Conservation (phyloP, 2,888 invertebrate species). For the Drosophila niveifrons region DNA sequence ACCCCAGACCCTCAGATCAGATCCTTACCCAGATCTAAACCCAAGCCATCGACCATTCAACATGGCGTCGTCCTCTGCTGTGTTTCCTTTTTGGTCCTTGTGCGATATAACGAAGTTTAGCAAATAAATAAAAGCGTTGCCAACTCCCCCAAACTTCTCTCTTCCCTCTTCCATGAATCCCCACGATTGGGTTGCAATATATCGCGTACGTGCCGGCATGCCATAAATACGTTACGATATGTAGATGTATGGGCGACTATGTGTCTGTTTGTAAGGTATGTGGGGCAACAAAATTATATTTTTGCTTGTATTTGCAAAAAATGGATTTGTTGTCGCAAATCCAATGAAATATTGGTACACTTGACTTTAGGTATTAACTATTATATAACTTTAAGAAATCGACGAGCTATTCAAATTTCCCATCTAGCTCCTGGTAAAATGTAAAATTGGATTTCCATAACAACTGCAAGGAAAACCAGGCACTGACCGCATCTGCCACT, state of each 20-base stretch:
- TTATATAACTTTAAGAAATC: constrained; percentile 7
- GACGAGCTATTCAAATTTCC: constrained; percentile 3
- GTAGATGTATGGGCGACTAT: constrained; percentile 36
- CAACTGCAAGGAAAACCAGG: constrained; percentile 30
- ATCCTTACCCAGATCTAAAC: constrained; percentile 21
- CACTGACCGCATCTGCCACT: constrained; percentile 37
- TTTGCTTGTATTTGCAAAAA: constrained; percentile 79
- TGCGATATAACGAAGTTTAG: constrained; percentile 77
- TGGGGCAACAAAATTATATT: constrained; percentile 78
- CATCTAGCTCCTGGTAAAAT: constrained; percentile 48
- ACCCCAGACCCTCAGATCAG: constrained; percentile 9
- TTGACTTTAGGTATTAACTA: constrained; percentile 6
- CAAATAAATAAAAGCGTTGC: constrained; percentile 74
- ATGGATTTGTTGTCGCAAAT: constrained; percentile 54
- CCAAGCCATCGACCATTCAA: constrained; percentile 60
- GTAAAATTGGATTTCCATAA: constrained; percentile 39
- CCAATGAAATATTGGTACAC: constrained; percentile 57
- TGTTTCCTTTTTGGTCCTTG: constrained; percentile 41
- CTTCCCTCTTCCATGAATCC: neutral
- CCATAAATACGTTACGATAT: constrained; percentile 68
- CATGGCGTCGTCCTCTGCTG: constrained; percentile 65
- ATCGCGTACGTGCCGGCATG: constrained; percentile 80
- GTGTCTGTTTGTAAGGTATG: constrained; percentile 25
- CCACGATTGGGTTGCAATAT: constrained; percentile 75
- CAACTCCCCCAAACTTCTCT: neutral